Percentiles rank a stretch among this genome's conserved stretches.
These are phyloP conservation scores for Varecia variegata DNA, from an alignment of 2,797 vertebrate species.

Conservation along the genomic window DNA sequence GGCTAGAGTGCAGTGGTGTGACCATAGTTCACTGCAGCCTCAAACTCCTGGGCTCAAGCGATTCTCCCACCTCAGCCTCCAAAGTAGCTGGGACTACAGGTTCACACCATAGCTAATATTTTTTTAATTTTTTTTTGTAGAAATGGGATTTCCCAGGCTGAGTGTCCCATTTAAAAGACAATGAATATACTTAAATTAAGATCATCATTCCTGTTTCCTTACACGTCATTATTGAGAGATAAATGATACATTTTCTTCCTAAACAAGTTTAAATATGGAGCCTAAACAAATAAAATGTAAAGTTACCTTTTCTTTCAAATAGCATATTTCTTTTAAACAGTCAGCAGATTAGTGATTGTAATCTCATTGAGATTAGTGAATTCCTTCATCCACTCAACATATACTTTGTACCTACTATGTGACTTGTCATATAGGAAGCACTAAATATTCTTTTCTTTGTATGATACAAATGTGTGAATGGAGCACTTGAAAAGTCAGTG, in stretches of 20 bases:
- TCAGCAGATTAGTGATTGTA: not conserved
- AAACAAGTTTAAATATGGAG: conserved; percentile 17
- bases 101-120: not conserved
- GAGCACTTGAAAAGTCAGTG: not conserved
- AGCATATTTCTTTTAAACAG: not conserved
- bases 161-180: not conserved
- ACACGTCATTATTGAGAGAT: not conserved
- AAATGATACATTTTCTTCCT: not conserved
- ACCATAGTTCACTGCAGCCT: not conserved
- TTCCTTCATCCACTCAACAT: not conserved
- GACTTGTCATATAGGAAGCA: not conserved
- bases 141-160: not conserved
- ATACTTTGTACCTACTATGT: not conserved
- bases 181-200: not conserved
- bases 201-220: not conserved
- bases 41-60: not conserved
- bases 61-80: not conserved
- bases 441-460: not conserved
- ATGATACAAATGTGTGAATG: not conserved
- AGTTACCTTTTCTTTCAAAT: conserved; percentile 35
- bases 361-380: not conserved
- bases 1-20: not conserved
- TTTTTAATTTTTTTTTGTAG: no score
- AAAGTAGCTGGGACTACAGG: not conserved
- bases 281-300: not conserved